Percentiles rank a stretch among this genome's conserved stretches.
Conservation (phyloP, 2,797 vertebrate species). For the Eospalax fontanierii region DNA sequence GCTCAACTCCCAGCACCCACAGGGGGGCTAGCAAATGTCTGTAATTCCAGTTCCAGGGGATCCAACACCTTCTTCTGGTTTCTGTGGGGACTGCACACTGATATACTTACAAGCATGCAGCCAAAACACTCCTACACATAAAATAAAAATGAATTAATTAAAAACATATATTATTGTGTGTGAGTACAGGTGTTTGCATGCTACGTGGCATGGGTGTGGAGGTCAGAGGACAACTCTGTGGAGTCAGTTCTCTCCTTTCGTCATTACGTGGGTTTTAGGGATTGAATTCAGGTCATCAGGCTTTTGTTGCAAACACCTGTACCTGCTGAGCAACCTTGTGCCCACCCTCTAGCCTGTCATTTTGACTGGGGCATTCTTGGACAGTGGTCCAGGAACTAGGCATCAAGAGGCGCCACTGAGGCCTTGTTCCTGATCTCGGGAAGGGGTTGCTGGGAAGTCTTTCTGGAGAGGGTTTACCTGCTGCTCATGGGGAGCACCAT, state of each 20-base stretch:
- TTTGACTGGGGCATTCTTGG: background rate
- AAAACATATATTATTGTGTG: background rate
- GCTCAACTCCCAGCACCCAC: no score
- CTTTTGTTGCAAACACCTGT: background rate
- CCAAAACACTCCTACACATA: no score
- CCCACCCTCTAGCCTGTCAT: background rate
- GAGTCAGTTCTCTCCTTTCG: background rate
- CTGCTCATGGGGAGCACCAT: background rate
- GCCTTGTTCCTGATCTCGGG: background rate
- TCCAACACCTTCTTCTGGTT: no score
- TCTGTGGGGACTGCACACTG: no score
- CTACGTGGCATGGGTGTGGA: background rate
- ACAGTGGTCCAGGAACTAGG: background rate
- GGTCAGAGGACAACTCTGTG: background rate
- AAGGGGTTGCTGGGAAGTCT: background rate
- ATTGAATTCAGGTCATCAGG: background rate
- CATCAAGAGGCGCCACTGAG: background rate
- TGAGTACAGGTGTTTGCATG: background rate
- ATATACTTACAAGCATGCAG: no score
- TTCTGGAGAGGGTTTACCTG: background rate
- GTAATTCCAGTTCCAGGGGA: no score
- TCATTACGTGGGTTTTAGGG: background rate
- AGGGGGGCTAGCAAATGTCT: no score
- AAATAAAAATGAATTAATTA: no score
- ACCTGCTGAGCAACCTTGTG: background rate